Percentiles rank a stretch among this genome's conserved stretches.
phyloP scores from a whole-genome alignment of 1,140 invertebrate genomes.

The Drosophila bipectinata region DNA sequence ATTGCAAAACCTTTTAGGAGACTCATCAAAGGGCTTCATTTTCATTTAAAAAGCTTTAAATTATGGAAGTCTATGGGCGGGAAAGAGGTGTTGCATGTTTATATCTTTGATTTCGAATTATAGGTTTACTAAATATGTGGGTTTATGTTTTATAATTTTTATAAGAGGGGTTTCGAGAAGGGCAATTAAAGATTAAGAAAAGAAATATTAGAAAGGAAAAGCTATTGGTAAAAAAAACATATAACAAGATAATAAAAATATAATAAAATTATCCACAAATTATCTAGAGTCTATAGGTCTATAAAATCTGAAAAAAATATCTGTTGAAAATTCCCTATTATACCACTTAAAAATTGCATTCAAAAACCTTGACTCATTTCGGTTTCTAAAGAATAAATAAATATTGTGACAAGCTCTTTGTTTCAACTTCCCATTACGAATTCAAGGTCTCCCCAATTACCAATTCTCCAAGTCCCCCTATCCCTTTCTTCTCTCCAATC shows the following conservation, averaged over 20 bases:
- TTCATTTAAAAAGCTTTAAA: neutral
- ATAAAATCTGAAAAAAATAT: too few species aligned
- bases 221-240: too few species aligned
- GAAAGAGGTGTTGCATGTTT: neutral
- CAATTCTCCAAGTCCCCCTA: neutral
- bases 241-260: too few species aligned
- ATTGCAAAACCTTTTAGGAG: neutral
- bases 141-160: neutral
- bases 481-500: neutral
- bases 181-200: neutral
- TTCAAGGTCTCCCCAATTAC: neutral
- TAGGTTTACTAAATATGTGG: neutral
- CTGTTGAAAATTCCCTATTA: too few species aligned
- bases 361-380: neutral
- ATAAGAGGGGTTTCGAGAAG: neutral
- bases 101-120: neutral
- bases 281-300: too few species aligned
- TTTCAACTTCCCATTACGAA: neutral
- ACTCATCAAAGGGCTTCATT: neutral
- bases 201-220: too few species aligned
- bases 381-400: neutral
- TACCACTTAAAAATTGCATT: too few species aligned
- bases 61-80: neutral
- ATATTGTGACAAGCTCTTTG: neutral
- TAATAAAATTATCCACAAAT: too few species aligned